Base-by-base conservation (phyloP, 2,113 vertebrate genomes). In the Boulengeromyrus knoepffleri region DNA sequence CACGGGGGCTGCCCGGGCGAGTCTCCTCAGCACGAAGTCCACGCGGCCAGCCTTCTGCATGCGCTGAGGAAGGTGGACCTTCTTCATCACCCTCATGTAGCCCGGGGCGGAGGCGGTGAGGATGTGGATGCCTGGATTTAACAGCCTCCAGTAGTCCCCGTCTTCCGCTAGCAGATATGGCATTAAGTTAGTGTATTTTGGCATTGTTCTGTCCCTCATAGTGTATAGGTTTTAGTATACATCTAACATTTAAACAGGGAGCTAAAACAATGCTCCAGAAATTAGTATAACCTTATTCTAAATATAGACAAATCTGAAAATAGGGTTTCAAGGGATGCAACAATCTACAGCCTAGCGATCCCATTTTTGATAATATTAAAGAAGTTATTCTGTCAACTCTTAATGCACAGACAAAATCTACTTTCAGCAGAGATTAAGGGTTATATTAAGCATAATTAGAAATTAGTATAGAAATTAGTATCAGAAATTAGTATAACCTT, bases 61-160 rank as follows among this genome's bases (percentile, higher is more conserved):
- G 91, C 90, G 95, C 91, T 94, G 5, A 0, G 99, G 98, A 86
- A 99, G 93, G 88, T 94, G 94, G 49, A 99, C 96, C 90, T 96
- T 97, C 94, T 99, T 99, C 58, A 95, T 95, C 92, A 98, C 96
- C 8, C 94, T 96, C 87, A 96, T 95, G 92, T 97, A 98, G 39
- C 99, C 98, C 0, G 95, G 95, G 0, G 98, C 99, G 42, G 98
- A 96, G 21, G 96, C 98, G 0, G 95, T 96, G 90, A 99, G 56
- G 3, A 99, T 95, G 91, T 98, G 95, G 0, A 96, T 95, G 0
- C 99, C 99, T 0, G 98, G 94, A 36, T 96, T 97, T 85, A 99
- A 93, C 36, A 99, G 95, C 9, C 99, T 93, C 98, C 98, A 99
- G 90, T 99, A 99, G 92, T 99, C 98, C 0, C 99, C 99, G 0